phyloP scores from a whole-genome alignment of 1,140 invertebrate species.

The Wasmannia auropunctata region DNA sequence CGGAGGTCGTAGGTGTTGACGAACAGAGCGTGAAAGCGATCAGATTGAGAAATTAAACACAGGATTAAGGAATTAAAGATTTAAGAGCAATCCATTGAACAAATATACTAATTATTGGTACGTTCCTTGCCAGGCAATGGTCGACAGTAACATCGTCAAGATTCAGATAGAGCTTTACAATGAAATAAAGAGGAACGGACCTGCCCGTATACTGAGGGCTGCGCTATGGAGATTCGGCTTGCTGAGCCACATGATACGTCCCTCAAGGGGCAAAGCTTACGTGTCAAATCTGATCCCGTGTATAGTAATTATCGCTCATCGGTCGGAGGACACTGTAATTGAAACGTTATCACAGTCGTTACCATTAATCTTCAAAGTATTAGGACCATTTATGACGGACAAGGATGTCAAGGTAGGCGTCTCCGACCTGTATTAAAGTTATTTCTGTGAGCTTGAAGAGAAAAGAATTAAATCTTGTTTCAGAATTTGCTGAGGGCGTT shows the following conservation, averaged over 20 bases:
- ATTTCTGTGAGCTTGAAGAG: slow-evolving; percentile 64
- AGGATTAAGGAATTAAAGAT: background rate
- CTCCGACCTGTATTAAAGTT: background rate
- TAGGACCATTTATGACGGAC: slow-evolving; percentile 91
- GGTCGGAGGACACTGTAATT: slow-evolving; percentile 90
- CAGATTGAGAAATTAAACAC: background rate
- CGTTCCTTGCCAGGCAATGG: slow-evolving; percentile 84
- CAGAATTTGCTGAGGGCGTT: slow-evolving; percentile 89
- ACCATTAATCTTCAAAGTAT: slow-evolving; percentile 88
- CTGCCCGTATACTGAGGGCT: slow-evolving; percentile 88
- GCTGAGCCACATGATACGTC: slow-evolving; percentile 89
- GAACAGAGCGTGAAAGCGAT: background rate
- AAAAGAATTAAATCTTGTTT: slow-evolving; percentile 50
- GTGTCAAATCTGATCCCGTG: slow-evolving; percentile 91
- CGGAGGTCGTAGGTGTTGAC: background rate
- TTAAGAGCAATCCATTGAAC: background rate
- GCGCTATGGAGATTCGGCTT: slow-evolving; percentile 91
- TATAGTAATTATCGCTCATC: slow-evolving; percentile 88
- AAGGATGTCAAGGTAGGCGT: slow-evolving; percentile 89
- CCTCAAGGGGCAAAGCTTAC: slow-evolving; percentile 91
- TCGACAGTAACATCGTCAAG: slow-evolving; percentile 89
- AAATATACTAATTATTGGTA: background rate
- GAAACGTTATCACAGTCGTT: slow-evolving; percentile 90
- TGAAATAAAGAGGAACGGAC: slow-evolving; percentile 92
- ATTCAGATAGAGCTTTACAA: slow-evolving; percentile 93